Evolutionary conservation across 2,888 invertebrate species (phyloP), one percentile per base, ranked within the genome.

Genomic region (Uloborus plumipes): DNA sequence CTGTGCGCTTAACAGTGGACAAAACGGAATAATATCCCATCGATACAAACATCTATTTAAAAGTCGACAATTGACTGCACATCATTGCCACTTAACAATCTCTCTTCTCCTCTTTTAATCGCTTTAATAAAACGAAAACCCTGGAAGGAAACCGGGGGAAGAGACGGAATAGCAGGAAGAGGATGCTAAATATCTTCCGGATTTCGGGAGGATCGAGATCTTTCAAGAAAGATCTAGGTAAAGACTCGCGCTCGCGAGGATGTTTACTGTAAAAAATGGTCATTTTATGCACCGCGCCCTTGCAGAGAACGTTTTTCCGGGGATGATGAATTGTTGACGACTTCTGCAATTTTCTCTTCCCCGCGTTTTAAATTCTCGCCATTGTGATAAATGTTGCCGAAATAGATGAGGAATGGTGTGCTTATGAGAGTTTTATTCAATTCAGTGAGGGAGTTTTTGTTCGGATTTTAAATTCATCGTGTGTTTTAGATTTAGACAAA

Each of bases 171-270:
- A 55, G 53, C 51, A 14, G 20, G 53, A 55, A 9, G n/a, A 50
- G 69, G 67, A 77, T 70, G 70, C 77, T 77, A 77, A 77, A 77
- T 77, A 77, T 77, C 64, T 70, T 61, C 62, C 15, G 77, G 70
- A 55, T 77, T 77, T 76, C 65, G n/a, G 31, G 62, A 62, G 39
- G 49, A 70, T 51, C 58, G 64, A 31, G 80, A 73, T 74, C 80
- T 80, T 80, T 80, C 80, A 80, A 80, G 80, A 74, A 69, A 80
- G 80, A 80, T 80, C 73, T 80, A 47, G 64, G 49, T 50, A 18
- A 58, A 71, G 64, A 69, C 64, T 53, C 49, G 62, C 51, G 58
- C 55, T n/a, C 61, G 59, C 62, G 47, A 31, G 64, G 31, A 53
- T 80, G 58, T 80, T 80, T 80, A 74, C 59, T 15, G 55, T 80